phyloP scores from a whole-genome alignment of 2,113 vertebrate species.

The Lepus timidus region DNA sequence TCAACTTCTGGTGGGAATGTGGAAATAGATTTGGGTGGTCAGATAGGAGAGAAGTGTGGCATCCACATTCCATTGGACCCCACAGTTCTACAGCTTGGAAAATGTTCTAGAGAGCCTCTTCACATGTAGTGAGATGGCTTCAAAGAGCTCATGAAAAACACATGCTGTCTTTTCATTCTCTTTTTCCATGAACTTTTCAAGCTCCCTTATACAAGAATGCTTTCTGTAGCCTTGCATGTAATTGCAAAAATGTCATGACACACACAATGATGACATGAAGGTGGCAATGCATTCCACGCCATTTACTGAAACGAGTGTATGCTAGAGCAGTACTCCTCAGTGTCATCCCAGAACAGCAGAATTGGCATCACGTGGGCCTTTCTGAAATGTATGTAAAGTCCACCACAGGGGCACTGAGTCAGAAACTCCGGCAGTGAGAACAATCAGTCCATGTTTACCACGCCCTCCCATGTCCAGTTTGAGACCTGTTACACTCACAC shows the following conservation, averaged over 20 bases:
- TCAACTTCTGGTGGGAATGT: not conserved
- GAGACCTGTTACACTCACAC: not conserved
- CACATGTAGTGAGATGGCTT: not conserved
- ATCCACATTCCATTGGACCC: not conserved
- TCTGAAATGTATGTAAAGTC: not conserved
- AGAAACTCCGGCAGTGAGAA: not conserved
- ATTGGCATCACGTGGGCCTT: not conserved
- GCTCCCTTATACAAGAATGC: no score
- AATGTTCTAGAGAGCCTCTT: not conserved
- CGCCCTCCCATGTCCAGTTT: not conserved
- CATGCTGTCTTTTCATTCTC: no score
- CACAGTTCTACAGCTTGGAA: not conserved
- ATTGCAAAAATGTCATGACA: not conserved
- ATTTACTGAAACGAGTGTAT: not conserved
- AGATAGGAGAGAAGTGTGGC: not conserved
- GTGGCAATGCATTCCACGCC: not conserved
- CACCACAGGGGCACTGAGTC: not conserved
- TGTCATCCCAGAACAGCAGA: not conserved
- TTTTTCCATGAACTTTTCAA: no score
- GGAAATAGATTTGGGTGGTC: fast-evolving
- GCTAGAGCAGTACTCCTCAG: not conserved
- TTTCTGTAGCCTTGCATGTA: not conserved
- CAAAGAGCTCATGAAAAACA: no score
- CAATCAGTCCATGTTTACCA: not conserved
- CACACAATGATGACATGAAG: not conserved